Evolutionary conservation across 2,888 invertebrate species (phyloP), one percentile per base, ranked within the genome.

Genomic region (Rotaria sp.): DNA sequence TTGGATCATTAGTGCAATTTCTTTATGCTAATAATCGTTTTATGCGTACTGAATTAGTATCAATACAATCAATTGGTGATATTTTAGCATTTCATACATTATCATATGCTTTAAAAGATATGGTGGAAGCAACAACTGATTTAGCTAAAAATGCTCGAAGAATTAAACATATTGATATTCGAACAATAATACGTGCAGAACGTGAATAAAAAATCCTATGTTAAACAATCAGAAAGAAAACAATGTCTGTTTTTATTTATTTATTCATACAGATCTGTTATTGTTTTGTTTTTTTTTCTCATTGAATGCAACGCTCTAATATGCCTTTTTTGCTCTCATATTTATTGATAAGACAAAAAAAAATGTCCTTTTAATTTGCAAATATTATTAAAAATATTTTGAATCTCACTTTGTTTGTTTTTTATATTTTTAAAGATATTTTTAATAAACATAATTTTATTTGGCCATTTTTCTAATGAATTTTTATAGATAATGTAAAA

Each of bases 51-150:
- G 67, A 67, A 67, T 21, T 67, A 67, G 35, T 67, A 8, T 67
- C 67, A 18, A 67, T 21, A 67, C 35, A 67, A 67, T 67, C 67
- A 30, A 67, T 67, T 21, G 67, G 67, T 30, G 35, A 67, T 35
- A 67, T 67, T 38, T 21, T 67, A 35, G 67, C 67, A 35, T 67
- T 67, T 67, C 67, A 67, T 67, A 67, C 67, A 35, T 67, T 67
- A 67, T 67, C 67, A 0, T 67, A 67, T 67, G 35, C 67, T 18
- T 67, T 67, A 0, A 35, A 67, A 67, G 67, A 67, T 35, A 67
- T 67, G 67, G 67, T 38, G 4, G 67, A 67, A 67, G 67, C 67
- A 21, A 67, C 35, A 67, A 67, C 67, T 35, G 35, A 67, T 67
- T 67, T 67, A 67, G 67, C 67, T 8, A 67, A 67, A 35, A 67